These are phyloP conservation scores for Holcopasites calliopsidis DNA, from an alignment of 1,140 invertebrate genomes.

Conservation along the genomic window DNA sequence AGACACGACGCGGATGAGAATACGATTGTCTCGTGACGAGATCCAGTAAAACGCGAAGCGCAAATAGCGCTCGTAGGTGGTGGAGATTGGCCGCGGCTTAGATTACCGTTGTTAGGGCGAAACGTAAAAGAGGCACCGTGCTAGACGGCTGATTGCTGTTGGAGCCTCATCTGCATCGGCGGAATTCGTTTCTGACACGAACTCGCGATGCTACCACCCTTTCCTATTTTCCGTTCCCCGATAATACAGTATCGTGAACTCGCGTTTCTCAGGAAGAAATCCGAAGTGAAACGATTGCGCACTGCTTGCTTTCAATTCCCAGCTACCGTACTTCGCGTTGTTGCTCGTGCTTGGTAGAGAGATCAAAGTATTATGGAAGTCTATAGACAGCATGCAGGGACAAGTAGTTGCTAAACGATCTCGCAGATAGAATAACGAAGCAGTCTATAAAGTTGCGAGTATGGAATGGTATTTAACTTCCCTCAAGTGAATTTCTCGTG, in stretches of 20 bases:
- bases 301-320: too few species aligned
- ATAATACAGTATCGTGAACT: too few species aligned
- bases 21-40: slow-evolving; percentile 70
- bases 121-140: slow-evolving; percentile 50
- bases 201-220: background rate
- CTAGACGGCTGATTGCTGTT: slow-evolving; percentile 61
- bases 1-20: background rate
- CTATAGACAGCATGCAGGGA: background rate
- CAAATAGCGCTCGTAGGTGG: slow-evolving; percentile 71
- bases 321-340: too few species aligned
- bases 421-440: background rate
- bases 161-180: slow-evolving; percentile 57
- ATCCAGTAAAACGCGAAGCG: slow-evolving; percentile 74
- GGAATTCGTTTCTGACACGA: slow-evolving; percentile 67
- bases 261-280: too few species aligned
- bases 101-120: slow-evolving; percentile 68
- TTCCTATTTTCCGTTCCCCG: background rate
- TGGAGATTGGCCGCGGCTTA: slow-evolving; percentile 62
- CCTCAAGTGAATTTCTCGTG: too few species aligned
- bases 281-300: too few species aligned
- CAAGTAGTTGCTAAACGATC: background rate
- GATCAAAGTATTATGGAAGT: background rate
- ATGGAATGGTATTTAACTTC: too few species aligned
- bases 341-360: too few species aligned
- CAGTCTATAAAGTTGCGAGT: too few species aligned